Base-by-base conservation (phyloP, 2,888 invertebrate species). In the Drosophila peninsularis region DNA sequence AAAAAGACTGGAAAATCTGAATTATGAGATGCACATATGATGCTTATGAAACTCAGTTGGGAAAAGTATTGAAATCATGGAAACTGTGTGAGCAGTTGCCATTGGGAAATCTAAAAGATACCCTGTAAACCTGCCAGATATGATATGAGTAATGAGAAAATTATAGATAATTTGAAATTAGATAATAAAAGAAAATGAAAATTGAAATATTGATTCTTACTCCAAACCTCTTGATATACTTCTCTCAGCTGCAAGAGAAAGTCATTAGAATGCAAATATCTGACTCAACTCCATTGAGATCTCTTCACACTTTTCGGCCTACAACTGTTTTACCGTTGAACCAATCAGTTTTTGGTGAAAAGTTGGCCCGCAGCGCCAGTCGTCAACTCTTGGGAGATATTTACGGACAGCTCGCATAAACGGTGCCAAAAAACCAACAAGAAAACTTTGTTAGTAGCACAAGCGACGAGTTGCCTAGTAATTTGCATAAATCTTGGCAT, bases 271-370 rank as follows among this genome's bases (percentile, higher is more conserved):
- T 56, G 11, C 7, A 10, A 42, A 55, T 32, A 42, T 7, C 13
- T 24, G 0, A 24, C 1, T 41, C 21, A 17, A 27, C 45, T 45
- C 37, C 24, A 13, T 34, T 53, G 45, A 32, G 6, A 49, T 9
- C 36, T 13, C n/a, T 36, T 32, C 14, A 50, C 17, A 42, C 17
- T 50, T 66, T 32, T 67, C 61, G 62, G 78, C 68, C 73, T 63
- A 67, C 62, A 67, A 78, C 62, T 47, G 62, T 60, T 63, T 78
- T 78, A 72, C 73, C 78, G 78, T 68, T 78, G 24, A 45, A 10
- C 78, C 60, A 62, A 78, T 72, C 78, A 73, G 19, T 39, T 9
- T 36, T 65, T 45, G 58, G 73, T 69, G 73, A 78, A 80, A 78
- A 80, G 73, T 69, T 64, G 63, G 62, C 77, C 42, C 44, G 10